Evolutionary conservation across 1,140 invertebrate species (phyloP).

Genomic region (Diprion similis): DNA sequence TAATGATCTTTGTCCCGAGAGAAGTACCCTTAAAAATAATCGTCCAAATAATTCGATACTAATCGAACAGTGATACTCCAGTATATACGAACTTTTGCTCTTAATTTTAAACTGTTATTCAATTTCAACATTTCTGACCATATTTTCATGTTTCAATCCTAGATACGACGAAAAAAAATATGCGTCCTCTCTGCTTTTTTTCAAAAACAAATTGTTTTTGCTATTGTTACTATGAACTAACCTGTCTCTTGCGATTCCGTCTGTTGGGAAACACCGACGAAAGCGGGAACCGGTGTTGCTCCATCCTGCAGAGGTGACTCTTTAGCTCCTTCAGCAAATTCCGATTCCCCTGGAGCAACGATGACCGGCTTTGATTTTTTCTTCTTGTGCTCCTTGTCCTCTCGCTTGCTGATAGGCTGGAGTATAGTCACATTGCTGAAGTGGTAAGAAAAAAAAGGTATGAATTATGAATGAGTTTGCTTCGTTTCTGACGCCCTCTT

Average conservation of each 20-base stretch:
- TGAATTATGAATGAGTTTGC: neutral
- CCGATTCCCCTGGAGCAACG: constrained; percentile 29
- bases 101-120: too few relatives aligned
- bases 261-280: neutral
- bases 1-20: too few relatives aligned
- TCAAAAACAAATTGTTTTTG: too few relatives aligned
- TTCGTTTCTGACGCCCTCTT: neutral
- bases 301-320: neutral
- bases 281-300: neutral
- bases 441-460: neutral
- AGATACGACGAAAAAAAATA: too few relatives aligned
- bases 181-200: too few relatives aligned
- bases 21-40: too few relatives aligned
- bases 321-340: neutral
- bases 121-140: too few relatives aligned
- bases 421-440: constrained; percentile 51
- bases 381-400: constrained; percentile 62
- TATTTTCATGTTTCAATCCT: too few relatives aligned
- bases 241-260: constrained; percentile 37
- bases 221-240: constrained; percentile 34
- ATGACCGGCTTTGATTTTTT: constrained; percentile 55
- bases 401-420: constrained; percentile 57
- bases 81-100: too few relatives aligned
- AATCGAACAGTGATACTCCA: too few relatives aligned
- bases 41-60: too few relatives aligned